These are phyloP conservation scores for Aphelinus atriplicis DNA, from an alignment of 1,140 invertebrate species.

Conservation along the genomic window DNA sequence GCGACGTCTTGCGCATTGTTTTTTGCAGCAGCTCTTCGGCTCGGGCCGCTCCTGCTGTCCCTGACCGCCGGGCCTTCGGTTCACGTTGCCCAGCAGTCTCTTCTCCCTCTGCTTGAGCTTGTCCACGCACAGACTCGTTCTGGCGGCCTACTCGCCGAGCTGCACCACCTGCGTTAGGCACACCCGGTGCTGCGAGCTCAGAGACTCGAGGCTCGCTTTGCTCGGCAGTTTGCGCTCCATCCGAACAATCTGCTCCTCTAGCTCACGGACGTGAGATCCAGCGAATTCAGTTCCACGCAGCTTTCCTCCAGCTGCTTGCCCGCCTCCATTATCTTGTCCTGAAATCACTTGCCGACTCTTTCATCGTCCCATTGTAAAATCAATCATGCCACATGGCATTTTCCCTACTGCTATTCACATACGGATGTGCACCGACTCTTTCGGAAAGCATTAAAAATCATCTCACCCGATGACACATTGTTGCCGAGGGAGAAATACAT, in stretches of 20 bases:
- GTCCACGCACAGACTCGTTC: background rate
- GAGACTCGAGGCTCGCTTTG: conserved; percentile 50
- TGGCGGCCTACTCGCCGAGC: conserved; percentile 49
- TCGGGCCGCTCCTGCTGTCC: no score
- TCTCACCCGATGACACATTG: no score
- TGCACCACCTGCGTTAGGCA: conserved; percentile 53
- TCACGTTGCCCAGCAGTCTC: conserved; percentile 3
- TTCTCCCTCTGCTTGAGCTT: conserved; percentile 13
- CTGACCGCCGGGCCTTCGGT: no score
- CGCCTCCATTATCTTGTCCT: conserved; percentile 59
- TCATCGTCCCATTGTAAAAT: no score
- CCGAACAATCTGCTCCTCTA: conserved; percentile 43
- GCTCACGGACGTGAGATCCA: conserved; percentile 50
- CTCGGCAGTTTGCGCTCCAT: conserved; percentile 47
- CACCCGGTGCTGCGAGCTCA: conserved; percentile 54
- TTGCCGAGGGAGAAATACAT: background rate
- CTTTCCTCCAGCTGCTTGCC: conserved; percentile 57
- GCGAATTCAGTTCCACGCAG: conserved; percentile 51
- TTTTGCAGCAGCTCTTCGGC: no score
- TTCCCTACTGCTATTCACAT: no score
- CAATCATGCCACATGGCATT: no score
- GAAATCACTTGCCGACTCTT: no score
- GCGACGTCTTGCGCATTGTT: no score
- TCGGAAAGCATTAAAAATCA: no score
- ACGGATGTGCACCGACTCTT: no score